Base-by-base conservation (phyloP, 2,797 vertebrate genomes). In the Gymnocypris eckloni region DNA sequence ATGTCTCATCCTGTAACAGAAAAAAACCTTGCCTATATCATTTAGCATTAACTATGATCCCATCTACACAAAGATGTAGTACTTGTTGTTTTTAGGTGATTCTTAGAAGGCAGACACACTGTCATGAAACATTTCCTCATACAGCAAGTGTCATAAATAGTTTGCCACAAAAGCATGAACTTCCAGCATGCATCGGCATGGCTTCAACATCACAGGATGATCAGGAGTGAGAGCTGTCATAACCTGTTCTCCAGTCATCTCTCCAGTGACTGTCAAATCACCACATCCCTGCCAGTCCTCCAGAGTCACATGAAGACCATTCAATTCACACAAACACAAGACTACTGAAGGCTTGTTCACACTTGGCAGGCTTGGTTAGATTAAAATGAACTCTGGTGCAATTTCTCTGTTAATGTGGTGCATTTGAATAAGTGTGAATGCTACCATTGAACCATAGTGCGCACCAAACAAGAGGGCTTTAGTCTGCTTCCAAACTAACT, bases 171-270 rank as follows among this genome's bases (percentile, higher is more conserved):
- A 85, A 72, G 41, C 18, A 1, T 78, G 41, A 69, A 78, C 39
- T 79, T 54, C 33, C 20, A 59, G 82, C n/a, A 78, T 22, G 61
- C 71, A 54, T 71, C 52, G 43, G 76, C 71, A 66, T 64, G 59
- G 52, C 61, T 45, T 52, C 79, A 82, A 48, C 41, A 41, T 33
- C 25, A 33, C 45, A n/a, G 43, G 72, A 72, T 85, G 87, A 88
- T 85, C 73, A 72, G 67, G 83, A 85, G 64, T 52, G 87, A 86
- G 79, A 82, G 87, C 79, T 88, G 87, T 81, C 86, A 87, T 50
- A 77, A 59, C 61, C 72, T 81, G 75, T 82, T 81, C 64, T 28
- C 20, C 59, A 64, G 61, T 50, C 33, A 75, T 84, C 50, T 69
- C 37, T 83, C 59, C 72, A 64, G 20, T 10, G 59, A 13, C 75